Evolutionary conservation across 92 coral and sea anemone species (phyloP).

Genomic region (Epizoanthus fatuus): DNA sequence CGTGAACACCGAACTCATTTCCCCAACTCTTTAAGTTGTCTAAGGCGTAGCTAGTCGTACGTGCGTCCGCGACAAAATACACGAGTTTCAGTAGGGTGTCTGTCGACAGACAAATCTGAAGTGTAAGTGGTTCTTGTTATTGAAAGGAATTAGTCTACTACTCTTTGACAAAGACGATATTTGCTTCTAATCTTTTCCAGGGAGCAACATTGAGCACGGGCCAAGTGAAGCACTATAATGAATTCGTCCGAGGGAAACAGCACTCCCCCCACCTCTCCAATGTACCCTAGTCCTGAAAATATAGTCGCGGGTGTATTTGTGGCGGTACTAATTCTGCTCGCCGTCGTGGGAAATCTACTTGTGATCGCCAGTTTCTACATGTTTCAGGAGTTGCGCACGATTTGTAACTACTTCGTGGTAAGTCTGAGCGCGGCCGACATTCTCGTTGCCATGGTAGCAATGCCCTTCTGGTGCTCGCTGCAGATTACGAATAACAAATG

Average conservation of each 20-base stretch:
- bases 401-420: constrained; percentile 89
- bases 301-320: constrained; percentile 80
- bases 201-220: too few relatives aligned
- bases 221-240: constrained; percentile 18
- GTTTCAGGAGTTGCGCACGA: constrained; percentile 79
- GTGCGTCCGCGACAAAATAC: too few relatives aligned
- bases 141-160: too few relatives aligned
- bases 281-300: constrained; percentile 55
- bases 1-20: too few relatives aligned
- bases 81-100: too few relatives aligned
- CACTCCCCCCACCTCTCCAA: constrained; percentile 13
- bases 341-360: constrained; percentile 75
- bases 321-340: constrained; percentile 64
- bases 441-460: constrained; percentile 85
- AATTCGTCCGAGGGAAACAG: constrained; percentile 27
- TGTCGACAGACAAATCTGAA: too few relatives aligned
- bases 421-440: constrained; percentile 91
- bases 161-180: too few relatives aligned
- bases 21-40: too few relatives aligned
- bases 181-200: too few relatives aligned
- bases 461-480: constrained; percentile 93
- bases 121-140: too few relatives aligned
- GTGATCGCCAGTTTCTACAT: constrained; percentile 79
- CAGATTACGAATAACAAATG: constrained; percentile 77
- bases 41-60: too few relatives aligned